Evolutionary conservation across 1,140 invertebrate genomes (phyloP).

Genomic region (Drosophila quadrilineata): DNA sequence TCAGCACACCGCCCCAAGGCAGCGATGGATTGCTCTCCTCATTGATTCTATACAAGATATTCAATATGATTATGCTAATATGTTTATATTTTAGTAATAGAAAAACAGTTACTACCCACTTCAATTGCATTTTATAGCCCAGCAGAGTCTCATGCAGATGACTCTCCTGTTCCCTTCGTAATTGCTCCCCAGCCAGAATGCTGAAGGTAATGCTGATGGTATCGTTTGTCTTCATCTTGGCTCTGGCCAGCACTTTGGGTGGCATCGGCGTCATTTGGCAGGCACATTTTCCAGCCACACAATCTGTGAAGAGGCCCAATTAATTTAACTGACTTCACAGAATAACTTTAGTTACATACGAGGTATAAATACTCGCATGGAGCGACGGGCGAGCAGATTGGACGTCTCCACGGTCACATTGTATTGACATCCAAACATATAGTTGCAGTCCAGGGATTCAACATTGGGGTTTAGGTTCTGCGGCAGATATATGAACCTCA

Average conservation of each 20-base stretch:
- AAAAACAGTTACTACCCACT: constrained; percentile 29
- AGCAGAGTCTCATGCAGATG: constrained; percentile 38
- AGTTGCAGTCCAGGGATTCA: constrained; percentile 64
- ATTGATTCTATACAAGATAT: constrained; percentile 70
- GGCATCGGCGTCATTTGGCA: constrained; percentile 43
- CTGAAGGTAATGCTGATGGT: constrained; percentile 58
- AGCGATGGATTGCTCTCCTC: constrained; percentile 71
- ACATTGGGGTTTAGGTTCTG: constrained; percentile 59
- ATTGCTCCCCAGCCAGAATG: constrained; percentile 45
- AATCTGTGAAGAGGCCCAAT: constrained; percentile 32
- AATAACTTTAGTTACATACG: constrained; percentile 20
- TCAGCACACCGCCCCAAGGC: constrained; percentile 64
- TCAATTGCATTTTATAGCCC: constrained; percentile 57
- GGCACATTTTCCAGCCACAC: constrained; percentile 58
- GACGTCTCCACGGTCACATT: constrained; percentile 69
- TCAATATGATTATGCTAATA: no score
- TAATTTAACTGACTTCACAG: neutral
- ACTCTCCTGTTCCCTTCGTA: constrained; percentile 40
- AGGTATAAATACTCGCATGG: constrained; percentile 48
- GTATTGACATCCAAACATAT: constrained; percentile 73
- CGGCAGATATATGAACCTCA: constrained; percentile 42
- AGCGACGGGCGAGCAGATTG: constrained; percentile 48
- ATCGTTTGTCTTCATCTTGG: constrained; percentile 57
- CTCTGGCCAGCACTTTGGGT: constrained; percentile 48
- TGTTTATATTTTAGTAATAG: no score